phyloP scores from a whole-genome alignment of 2,797 vertebrate species.

The Amniataba percoides region DNA sequence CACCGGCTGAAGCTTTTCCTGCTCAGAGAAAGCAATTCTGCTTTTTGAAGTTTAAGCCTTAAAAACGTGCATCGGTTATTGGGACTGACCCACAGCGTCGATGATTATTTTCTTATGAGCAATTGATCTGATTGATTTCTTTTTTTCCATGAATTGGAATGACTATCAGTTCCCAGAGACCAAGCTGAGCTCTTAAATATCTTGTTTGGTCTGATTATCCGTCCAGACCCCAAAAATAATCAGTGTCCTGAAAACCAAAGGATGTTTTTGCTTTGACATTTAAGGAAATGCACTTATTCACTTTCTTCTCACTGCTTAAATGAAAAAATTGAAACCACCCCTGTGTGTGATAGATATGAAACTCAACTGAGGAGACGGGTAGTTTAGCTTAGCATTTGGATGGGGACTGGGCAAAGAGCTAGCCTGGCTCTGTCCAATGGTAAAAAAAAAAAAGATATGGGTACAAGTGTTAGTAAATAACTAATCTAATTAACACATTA shows the following conservation, averaged over 20 bases:
- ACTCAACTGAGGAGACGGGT: background rate
- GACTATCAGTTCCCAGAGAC: background rate
- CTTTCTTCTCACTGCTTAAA: background rate
- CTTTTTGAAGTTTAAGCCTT: background rate
- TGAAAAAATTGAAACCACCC: conserved; percentile 3
- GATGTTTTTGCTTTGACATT: conserved; percentile 11
- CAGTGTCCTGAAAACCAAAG: background rate
- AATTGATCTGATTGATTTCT: conserved; percentile 3
- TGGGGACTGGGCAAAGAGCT: background rate
- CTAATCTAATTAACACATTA: no score
- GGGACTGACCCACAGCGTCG: background rate
- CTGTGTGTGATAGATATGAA: background rate
- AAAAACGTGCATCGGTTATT: conserved; percentile 29
- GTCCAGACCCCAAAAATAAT: background rate
- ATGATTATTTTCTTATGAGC: conserved; percentile 10
- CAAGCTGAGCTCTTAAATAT: conserved; percentile 12
- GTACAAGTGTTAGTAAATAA: no score
- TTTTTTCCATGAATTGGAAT: conserved; percentile 10
- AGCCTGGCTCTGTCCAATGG: background rate
- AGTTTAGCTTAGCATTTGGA: conserved; percentile 5
- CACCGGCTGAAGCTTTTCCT: conserved; percentile 1
- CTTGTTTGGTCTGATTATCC: conserved; percentile 4
- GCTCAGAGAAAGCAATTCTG: background rate
- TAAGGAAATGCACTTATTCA: background rate
- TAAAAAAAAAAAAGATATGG: background rate